These are phyloP conservation scores for Calidris pugnax DNA, from an alignment of 2,113 vertebrate genomes.

Conservation along the genomic window DNA sequence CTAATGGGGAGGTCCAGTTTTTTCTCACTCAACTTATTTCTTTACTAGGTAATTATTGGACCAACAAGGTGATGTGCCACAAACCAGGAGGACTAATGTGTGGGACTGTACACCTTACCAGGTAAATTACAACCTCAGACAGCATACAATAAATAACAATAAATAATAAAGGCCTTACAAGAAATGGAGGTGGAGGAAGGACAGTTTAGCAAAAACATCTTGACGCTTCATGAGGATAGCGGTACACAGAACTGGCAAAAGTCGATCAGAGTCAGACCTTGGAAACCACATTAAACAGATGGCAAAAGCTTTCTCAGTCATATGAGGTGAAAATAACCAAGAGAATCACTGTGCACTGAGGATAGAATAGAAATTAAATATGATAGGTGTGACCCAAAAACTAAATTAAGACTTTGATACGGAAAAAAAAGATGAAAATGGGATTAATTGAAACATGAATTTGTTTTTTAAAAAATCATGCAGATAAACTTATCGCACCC, in stretches of 20 bases:
- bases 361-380: conserved; percentile 7
- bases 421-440: neutral
- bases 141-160: neutral
- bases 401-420: neutral
- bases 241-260: neutral
- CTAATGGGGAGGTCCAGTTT: neutral
- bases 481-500: neutral
- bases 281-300: neutral
- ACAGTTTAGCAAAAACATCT: neutral
- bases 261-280: neutral
- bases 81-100: neutral
- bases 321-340: neutral
- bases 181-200: neutral
- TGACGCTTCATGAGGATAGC: neutral
- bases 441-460: neutral
- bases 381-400: neutral
- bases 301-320: neutral
- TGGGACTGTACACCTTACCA: neutral
- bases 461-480: neutral
- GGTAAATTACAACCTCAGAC: neutral
- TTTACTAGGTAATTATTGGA: neutral
- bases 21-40: neutral
- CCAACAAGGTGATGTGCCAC: neutral
- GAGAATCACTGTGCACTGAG: neutral
- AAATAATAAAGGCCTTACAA: neutral